Base-by-base conservation (phyloP, 2,113 vertebrate species). In the Pantherophis guttatus region DNA sequence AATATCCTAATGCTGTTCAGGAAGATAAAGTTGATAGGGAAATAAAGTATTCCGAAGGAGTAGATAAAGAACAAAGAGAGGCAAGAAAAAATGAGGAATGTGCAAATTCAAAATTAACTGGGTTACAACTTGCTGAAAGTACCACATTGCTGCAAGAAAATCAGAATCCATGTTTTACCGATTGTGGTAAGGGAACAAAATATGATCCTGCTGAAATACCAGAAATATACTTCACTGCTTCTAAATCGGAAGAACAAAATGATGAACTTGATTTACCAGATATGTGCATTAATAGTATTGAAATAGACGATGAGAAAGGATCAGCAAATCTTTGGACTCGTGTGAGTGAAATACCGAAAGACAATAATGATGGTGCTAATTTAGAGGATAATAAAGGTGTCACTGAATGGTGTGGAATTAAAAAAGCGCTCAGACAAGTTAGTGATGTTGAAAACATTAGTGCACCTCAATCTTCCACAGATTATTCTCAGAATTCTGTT, bases 211-310 rank as follows among this genome's bases (percentile, higher is more conserved):
- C 91, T 95, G 93, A 95, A 92, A 94, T 96, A 70, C 94, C 95
- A 90, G 95, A 96, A 96, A 96, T 1, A 86, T 96, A 96, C 39
- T 52, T 96, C 29, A 91, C 89, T 53, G 85, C 94, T 93, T 97
- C 96, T 48, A 88, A 57, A 81, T 15, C 88, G 90, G 94, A 92
- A 75, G 52, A 96, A 55, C 70, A 94, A 15, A 88, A 94, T n/a
- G 9, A 15, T 44, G 52, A 93, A 21, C 75, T 86, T 92, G 58
- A 23, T 86, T 86, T 93, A 86, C 8, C 48, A 62, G 86, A 57
- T n/a, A 19, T 24, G n/a, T 90, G 53, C 70, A 23, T 39, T 1
- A 62, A 94, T 86, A 10, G 8, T 54, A 1, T 21, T 94, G 94
- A 96, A 94, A 89, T 70, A 21, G 92, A 88, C 54, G 91, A 93